These are phyloP conservation scores for Apodemia duryi DNA, from an alignment of 2,888 invertebrate genomes.

Conservation along the genomic window DNA sequence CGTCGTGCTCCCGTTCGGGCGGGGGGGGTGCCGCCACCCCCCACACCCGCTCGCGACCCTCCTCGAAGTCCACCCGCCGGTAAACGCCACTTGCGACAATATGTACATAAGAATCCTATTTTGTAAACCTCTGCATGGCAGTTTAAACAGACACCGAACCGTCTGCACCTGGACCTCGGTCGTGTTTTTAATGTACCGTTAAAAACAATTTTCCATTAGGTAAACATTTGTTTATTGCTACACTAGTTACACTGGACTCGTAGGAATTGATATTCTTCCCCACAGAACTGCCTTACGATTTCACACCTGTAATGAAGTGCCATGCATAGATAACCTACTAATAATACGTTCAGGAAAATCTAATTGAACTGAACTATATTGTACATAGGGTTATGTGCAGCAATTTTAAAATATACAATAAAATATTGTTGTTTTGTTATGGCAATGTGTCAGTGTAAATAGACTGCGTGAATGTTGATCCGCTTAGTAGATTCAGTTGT, in stretches of 20 bases:
- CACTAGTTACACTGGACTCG: constrained; percentile 17
- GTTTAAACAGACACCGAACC: constrained; percentile 40
- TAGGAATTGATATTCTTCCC: constrained; percentile 55
- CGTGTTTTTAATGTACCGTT: not conserved
- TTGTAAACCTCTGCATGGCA: constrained; percentile 64
- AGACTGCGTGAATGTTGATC: constrained; percentile 55
- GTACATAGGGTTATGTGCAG: constrained; percentile 67
- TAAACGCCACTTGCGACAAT: constrained; percentile 73
- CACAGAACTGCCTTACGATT: constrained; percentile 20
- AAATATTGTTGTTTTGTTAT: constrained; percentile 66
- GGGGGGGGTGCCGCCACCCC: constrained; percentile 80
- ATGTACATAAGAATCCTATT: constrained; percentile 79
- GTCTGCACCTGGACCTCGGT: not conserved
- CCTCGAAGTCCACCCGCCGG: constrained; percentile 77
- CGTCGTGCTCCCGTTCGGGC: constrained; percentile 94
- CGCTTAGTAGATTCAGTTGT: constrained; percentile 52
- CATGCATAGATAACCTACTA: constrained; percentile 57
- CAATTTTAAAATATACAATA: constrained; percentile 63
- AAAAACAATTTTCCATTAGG: constrained; percentile 19
- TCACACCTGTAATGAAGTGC: constrained; percentile 40
- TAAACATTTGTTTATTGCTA: constrained; percentile 13
- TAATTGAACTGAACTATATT: constrained; percentile 55
- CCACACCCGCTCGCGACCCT: constrained; percentile 76
- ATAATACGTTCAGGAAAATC: constrained; percentile 56
- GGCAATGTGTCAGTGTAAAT: constrained; percentile 71